A percentile compares a stretch with the other conserved stretches of the same genome.
Evolutionary conservation across 2,113 vertebrate genomes (phyloP).

Genomic region (Pundamilia nyererei): DNA sequence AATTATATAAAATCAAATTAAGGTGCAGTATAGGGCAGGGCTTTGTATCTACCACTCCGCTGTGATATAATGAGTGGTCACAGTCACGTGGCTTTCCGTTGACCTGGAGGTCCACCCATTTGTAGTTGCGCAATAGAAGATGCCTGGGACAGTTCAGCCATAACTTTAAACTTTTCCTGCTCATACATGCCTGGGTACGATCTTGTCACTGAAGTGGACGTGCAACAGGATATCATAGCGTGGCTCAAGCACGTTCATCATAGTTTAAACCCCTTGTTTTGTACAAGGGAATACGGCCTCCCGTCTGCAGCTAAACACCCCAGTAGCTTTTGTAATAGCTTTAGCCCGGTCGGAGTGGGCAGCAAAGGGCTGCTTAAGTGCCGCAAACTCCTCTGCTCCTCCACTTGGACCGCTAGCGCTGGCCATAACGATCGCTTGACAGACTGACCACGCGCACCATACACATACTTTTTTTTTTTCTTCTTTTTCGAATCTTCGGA

Average conservation of each 20-base stretch:
- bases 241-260: too few relatives aligned
- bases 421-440: background rate
- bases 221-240: too few relatives aligned
- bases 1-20: background rate
- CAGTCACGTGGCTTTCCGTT: fast-evolving
- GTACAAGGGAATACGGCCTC: too few relatives aligned
- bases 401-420: background rate
- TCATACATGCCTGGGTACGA: too few relatives aligned
- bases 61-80: background rate
- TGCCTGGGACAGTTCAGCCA: too few relatives aligned
- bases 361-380: background rate
- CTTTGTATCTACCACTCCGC: too few relatives aligned
- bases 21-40: background rate
- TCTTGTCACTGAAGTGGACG: too few relatives aligned
- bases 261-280: too few relatives aligned
- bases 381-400: background rate
- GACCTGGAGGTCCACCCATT: too few relatives aligned
- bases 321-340: background rate
- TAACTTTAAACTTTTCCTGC: too few relatives aligned
- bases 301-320: too few relatives aligned
- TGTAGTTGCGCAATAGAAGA: too few relatives aligned
- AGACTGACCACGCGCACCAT: background rate
- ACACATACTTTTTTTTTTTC: background rate
- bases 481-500: background rate
- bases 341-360: background rate